Evolutionary conservation across 2,797 vertebrate genomes (phyloP), one percentile per base, ranked within the genome.

Genomic region (Tiaroga cobitis): DNA sequence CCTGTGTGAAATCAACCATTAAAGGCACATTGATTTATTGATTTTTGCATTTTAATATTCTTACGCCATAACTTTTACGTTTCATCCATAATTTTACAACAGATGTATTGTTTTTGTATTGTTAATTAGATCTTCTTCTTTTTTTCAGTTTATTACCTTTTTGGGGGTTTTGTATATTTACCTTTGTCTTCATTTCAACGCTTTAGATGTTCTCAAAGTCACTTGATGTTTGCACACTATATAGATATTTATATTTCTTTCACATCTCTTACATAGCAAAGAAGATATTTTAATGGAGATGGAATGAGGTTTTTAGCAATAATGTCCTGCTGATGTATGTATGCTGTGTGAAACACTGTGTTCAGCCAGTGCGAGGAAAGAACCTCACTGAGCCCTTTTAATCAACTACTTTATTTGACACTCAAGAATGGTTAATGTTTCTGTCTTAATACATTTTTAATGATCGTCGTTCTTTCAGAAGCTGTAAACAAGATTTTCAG

Each of bases 301-400:
- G 90, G 85, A 85, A 90, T 89, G 89, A 83, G 85, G 89, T 88
- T 93, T 90, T 93, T 95, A 95, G 94, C 95, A 95, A 95, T 95
- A 95, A 95, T 84, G 89, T 82, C 92, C 90, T 91, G 83, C 82
- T 92, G 88, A 90, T 92, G 89, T 92, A 89, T 85, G 93, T 81
- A 90, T 94, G 94, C 83, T 85, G 89, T 83, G 84, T 63, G 87
- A 61, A 84, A 85, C 84, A 87, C 86, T 86, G 89, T 89, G 88
- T 80, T 85, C 49, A 16, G 82, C 70, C 61, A 80, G 83, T 65
- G 84, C 83, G 78, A 79, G 83, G n/a, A 69, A 82, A 78, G 21
- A 81, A 59, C 77, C 77, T 86, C 83, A 84, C 88, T 77, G 84
- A 49, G 84, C 84, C 74, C 80, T 80, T 80, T 82, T 82, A 59